A percentile compares a stretch with the other conserved stretches of the same genome.
Conservation (phyloP, 2,113 vertebrate species). For the Sminthopsis crassicaudata region DNA sequence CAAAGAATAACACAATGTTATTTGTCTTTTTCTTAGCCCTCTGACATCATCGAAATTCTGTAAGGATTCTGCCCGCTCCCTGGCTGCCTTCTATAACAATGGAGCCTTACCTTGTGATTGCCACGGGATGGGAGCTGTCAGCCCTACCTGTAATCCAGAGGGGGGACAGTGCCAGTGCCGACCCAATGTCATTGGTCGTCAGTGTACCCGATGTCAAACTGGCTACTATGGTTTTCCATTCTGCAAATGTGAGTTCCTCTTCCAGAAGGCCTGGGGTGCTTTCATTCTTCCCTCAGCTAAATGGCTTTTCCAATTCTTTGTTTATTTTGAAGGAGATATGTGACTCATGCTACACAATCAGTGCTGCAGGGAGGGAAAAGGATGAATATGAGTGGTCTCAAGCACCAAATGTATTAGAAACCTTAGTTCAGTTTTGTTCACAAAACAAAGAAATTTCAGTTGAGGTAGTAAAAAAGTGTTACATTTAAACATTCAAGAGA, state of each 20-base stretch:
- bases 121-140: constrained; percentile 83
- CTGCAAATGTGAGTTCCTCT: constrained; percentile 89
- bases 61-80: constrained; percentile 87
- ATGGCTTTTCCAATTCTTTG: background rate
- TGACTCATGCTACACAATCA: background rate
- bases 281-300: background rate
- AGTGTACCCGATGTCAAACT: constrained; percentile 89
- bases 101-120: constrained; percentile 92
- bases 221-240: constrained; percentile 94
- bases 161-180: constrained; percentile 94
- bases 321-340: background rate
- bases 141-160: constrained; percentile 83
- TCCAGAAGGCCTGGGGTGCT: accelerated
- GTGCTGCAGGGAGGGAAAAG: background rate
- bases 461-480: background rate
- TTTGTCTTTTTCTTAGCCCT: constrained; percentile 82
- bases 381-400: background rate
- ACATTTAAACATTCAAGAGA: background rate
- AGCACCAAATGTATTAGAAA: background rate
- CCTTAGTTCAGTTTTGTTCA: background rate
- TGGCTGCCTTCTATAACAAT: constrained; percentile 90
- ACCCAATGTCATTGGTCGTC: constrained; percentile 88
- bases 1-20: background rate
- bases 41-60: constrained; percentile 88
- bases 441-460: background rate